Evolutionary conservation across 2,888 invertebrate genomes (phyloP).

Genomic region (Germaria angustata): DNA sequence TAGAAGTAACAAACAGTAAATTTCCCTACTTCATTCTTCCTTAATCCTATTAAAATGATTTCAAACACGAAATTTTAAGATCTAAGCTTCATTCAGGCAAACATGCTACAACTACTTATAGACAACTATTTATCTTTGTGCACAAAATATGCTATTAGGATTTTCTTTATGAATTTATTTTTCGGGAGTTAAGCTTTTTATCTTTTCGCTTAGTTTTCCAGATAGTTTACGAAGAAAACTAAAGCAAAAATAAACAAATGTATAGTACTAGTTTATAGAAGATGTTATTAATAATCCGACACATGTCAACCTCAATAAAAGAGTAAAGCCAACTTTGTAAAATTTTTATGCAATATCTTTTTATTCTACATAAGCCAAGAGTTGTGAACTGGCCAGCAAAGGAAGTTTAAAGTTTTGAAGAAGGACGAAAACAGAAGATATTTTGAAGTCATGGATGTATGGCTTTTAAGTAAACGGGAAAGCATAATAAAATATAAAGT

Average conservation of each 20-base stretch:
- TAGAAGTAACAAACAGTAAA: neutral
- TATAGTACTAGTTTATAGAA: slow-evolving; percentile 5
- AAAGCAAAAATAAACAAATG: slow-evolving; percentile 5
- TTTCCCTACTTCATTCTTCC: neutral
- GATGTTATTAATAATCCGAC: slow-evolving; percentile 64
- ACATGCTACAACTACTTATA: neutral
- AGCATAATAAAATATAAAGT: too few species aligned
- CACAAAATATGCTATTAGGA: neutral
- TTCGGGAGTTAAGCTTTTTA: neutral
- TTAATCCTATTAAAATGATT: slow-evolving; percentile 51
- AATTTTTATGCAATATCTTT: too few species aligned
- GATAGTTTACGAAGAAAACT: neutral
- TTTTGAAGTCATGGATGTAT: neutral
- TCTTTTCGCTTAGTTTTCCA: slow-evolving; percentile 7
- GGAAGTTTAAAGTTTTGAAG: neutral
- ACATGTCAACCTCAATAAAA: slow-evolving; percentile 46
- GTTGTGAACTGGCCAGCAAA: neutral
- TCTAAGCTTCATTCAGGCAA: neutral
- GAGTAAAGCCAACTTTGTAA: slow-evolving; percentile 51
- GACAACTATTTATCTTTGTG: neutral
- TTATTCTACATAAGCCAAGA: neutral
- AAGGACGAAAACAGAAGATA: neutral
- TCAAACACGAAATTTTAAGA: slow-evolving; percentile 47
- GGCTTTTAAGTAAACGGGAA: neutral
- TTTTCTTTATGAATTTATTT: neutral